Base-by-base conservation (phyloP, 2,797 vertebrate species). In the Moxostoma hubbsi region DNA sequence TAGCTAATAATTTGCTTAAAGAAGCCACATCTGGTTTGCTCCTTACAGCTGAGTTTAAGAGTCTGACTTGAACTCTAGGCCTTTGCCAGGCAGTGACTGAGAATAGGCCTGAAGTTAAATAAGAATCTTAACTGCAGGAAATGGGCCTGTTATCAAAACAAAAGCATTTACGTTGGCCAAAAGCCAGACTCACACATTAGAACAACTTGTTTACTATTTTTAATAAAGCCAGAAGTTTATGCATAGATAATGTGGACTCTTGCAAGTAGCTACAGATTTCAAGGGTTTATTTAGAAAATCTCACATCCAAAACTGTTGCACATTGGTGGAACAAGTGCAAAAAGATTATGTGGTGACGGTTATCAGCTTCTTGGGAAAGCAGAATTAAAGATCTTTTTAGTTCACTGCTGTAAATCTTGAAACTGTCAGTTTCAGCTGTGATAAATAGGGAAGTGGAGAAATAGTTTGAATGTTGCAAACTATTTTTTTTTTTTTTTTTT, bases 81-180 rank as follows among this genome's bases (percentile, higher is more conserved):
- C 80, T 79, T 85, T 92, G 92, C 93, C 93, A 94, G 92, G 91
- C 91, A 87, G 92, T 93, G 93, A 93, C 92, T 91, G 89, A 90
- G 90, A 95, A 91, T 92, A 92, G 93, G 91, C 93, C 86, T 91
- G 90, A 92, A 93, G 92, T 94, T 94, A 95, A 96, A 96, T 92
- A 96, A 95, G 96, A 95, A 93, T 91, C 92, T 94, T 95, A 96
- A 95, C 88, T 77, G 92, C 95, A 97, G 96, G 96, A 98, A 98
- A 96, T 95, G 90, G 86, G 91, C 89, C 93, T 95, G 95, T 95
- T 96, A 95, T 95, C 90, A 88, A 92, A 95, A 93, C 92, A 90
- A 90, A 95, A 94, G 93, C 94, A 94, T 97, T 97, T 96, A 93
- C 89, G 82, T 96, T 96, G 96, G 95, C 95, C 86, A 89, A 87